Evolutionary conservation across 92 coral and sea anemone genomes (phyloP).

Genomic region (Desmophyllum pertusum): DNA sequence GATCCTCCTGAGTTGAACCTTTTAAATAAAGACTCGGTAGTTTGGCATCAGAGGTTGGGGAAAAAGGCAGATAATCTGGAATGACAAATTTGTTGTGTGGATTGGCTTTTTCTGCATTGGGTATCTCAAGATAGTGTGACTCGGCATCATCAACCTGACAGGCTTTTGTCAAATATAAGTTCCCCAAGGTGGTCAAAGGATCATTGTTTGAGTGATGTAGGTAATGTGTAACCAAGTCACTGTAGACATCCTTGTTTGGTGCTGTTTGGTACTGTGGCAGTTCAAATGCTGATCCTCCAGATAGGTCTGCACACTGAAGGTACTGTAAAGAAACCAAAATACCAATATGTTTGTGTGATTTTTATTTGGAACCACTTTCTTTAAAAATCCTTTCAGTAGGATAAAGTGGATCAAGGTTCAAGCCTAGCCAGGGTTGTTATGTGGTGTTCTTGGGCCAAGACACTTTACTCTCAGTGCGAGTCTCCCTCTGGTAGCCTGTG

Average conservation of each 20-base stretch:
- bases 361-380: background rate
- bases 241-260: slow-evolving; percentile 16
- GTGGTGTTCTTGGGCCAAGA: no score
- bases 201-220: slow-evolving; percentile 1
- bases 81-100: background rate
- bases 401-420: no score
- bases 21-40: background rate
- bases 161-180: background rate
- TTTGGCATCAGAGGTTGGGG: background rate
- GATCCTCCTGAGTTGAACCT: background rate
- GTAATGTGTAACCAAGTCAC: background rate
- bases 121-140: slow-evolving; percentile 22
- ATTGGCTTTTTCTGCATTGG: background rate
- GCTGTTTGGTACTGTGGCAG: slow-evolving; percentile 58
- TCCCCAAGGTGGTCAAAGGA: background rate
- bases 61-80: background rate
- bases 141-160: slow-evolving; percentile 10
- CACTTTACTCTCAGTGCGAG: no score
- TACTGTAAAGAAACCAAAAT: slow-evolving; percentile 50
- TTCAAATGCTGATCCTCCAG: slow-evolving; percentile 72
- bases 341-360: background rate
- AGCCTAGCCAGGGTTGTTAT: no score
- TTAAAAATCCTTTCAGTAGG: no score
- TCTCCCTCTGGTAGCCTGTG: no score
- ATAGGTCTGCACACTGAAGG: slow-evolving; percentile 66